Evolutionary conservation across 2,113 vertebrate genomes (phyloP).

Genomic region (Mellivora capensis): DNA sequence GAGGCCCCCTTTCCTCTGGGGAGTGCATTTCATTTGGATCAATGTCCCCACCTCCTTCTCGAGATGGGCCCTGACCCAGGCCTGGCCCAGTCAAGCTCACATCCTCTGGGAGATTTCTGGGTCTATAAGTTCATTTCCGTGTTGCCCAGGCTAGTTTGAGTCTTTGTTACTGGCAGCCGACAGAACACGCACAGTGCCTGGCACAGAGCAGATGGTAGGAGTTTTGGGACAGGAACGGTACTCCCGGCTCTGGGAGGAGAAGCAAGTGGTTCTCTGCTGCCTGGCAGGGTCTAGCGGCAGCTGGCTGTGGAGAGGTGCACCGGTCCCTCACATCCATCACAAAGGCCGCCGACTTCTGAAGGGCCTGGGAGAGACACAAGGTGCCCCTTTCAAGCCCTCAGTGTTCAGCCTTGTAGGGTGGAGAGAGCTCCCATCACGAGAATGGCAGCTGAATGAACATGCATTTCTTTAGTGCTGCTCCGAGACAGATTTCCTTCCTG

Average conservation of each 20-base stretch:
- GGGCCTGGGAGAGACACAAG: neutral
- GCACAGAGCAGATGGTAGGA: too few species aligned
- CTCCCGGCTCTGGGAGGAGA: neutral
- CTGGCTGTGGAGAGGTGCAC: neutral
- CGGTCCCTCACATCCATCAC: neutral
- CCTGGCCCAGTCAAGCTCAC: neutral
- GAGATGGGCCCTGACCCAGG: neutral
- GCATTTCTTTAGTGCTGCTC: neutral
- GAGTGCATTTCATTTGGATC: neutral
- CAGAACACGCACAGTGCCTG: fast-evolving
- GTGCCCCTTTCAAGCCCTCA: fast-evolving
- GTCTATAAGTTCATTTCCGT: too few species aligned
- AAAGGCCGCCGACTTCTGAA: neutral
- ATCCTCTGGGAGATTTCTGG: neutral
- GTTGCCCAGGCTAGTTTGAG: neutral
- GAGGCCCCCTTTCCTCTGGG: neutral
- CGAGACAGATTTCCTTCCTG: neutral
- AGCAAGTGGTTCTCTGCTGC: neutral
- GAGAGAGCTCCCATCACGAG: neutral
- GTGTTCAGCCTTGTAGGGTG: neutral
- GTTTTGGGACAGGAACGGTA: neutral
- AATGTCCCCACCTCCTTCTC: neutral
- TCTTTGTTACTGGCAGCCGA: neutral
- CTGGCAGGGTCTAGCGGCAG: neutral
- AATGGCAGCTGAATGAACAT: fast-evolving